Evolutionary conservation across 2,113 vertebrate genomes (phyloP).

Genomic region (Amphiprion ocellaris): DNA sequence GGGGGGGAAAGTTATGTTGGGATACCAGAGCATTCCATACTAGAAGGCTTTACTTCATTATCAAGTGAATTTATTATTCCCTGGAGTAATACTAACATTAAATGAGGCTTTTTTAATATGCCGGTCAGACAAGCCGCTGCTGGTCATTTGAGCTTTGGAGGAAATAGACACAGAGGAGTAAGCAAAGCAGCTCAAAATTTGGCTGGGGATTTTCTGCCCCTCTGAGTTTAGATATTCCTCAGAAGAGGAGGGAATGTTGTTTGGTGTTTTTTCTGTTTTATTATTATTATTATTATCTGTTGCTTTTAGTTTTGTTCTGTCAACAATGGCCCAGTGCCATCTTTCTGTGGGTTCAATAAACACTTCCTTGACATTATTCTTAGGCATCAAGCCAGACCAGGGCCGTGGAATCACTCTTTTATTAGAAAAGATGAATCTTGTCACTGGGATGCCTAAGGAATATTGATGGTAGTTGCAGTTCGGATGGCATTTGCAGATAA

Average conservation of each 20-base stretch:
- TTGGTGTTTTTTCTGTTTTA: constrained; percentile 52
- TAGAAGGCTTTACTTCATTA: constrained; percentile 79
- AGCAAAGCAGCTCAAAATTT: constrained; percentile 65
- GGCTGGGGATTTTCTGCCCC: constrained; percentile 65
- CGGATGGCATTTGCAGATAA: constrained; percentile 77
- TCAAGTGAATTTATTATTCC: constrained; percentile 79
- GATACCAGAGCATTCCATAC: constrained; percentile 61
- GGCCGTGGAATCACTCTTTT: constrained; percentile 72
- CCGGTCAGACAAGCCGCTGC: constrained; percentile 69
- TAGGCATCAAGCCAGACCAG: constrained; percentile 66
- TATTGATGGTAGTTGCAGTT: constrained; percentile 70
- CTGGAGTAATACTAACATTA: constrained; percentile 74
- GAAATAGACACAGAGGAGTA: constrained; percentile 57
- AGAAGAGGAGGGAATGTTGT: constrained; percentile 43
- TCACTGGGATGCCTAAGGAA: constrained; percentile 68
- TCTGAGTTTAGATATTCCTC: constrained; percentile 62
- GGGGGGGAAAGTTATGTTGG: constrained; percentile 29
- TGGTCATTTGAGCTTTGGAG: constrained; percentile 66
- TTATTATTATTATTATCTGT: constrained; percentile 63
- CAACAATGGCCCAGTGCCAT: constrained; percentile 65
- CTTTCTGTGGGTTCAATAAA: constrained; percentile 73
- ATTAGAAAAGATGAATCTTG: constrained; percentile 82
- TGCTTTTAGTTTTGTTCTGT: constrained; percentile 65
- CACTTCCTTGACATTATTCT: constrained; percentile 76
- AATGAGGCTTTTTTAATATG: constrained; percentile 80